Percentiles rank a stretch among this genome's conserved stretches.
These are phyloP conservation scores for Drosophila tripunctata DNA, from an alignment of 2,888 invertebrate species.

Conservation along the genomic window DNA sequence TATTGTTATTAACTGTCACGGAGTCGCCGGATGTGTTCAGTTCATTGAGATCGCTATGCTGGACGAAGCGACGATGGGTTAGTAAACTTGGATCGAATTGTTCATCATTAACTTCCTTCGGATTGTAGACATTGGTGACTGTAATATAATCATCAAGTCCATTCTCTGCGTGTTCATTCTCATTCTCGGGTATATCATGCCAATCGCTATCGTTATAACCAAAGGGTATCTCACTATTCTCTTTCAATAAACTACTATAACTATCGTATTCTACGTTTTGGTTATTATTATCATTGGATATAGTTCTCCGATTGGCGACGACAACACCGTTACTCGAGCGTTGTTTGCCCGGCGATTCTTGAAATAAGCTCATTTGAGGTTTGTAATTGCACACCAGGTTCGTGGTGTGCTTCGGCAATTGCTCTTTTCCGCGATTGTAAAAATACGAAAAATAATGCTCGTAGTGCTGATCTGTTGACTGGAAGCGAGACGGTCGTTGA, in stretches of 20 bases:
- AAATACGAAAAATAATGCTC: slow-evolving; percentile 79
- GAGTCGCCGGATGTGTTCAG: slow-evolving; percentile 22
- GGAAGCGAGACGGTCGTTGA: slow-evolving; percentile 40
- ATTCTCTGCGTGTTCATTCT: slow-evolving; percentile 14
- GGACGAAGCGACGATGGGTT: slow-evolving; percentile 61
- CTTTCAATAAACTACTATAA: slow-evolving; percentile 63
- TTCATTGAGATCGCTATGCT: slow-evolving; percentile 57
- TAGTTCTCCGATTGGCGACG: slow-evolving; percentile 22
- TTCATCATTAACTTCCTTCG: slow-evolving; percentile 29
- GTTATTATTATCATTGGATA: slow-evolving; percentile 42
- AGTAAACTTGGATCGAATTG: slow-evolving; percentile 36
- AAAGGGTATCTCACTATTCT: slow-evolving; percentile 58
- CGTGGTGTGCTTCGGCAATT: slow-evolving; percentile 35
- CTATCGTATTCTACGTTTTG: slow-evolving; percentile 47
- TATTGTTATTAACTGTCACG: slow-evolving; percentile 30
- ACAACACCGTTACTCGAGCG: slow-evolving; percentile 43
- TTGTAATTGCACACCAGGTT: slow-evolving; percentile 39
- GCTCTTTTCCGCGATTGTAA: slow-evolving; percentile 67
- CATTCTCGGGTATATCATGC: slow-evolving; percentile 37
- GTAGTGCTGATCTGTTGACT: slow-evolving; percentile 69
- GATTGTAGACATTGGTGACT: slow-evolving; percentile 39
- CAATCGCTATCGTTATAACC: slow-evolving; percentile 58
- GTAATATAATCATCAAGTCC: slow-evolving; percentile 32
- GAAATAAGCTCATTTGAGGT: slow-evolving; percentile 67
- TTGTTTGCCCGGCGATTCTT: slow-evolving; percentile 48